Evolutionary conservation across 23 tunicate species (phyloP).

Genomic region (Ascidia mentula): DNA sequence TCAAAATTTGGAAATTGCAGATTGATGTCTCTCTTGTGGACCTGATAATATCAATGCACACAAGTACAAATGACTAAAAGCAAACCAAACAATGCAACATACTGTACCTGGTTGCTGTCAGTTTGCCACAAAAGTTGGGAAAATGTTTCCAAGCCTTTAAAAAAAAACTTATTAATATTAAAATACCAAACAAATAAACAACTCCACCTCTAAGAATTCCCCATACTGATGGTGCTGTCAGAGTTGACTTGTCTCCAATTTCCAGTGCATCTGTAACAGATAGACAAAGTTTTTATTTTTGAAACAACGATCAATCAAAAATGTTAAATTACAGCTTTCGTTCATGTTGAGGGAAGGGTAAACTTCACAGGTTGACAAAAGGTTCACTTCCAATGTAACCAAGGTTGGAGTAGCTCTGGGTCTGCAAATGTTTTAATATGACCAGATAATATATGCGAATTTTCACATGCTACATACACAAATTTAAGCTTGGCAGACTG

Average conservation of each 20-base stretch:
- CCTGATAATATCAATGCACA: too few relatives aligned
- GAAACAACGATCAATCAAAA: background rate
- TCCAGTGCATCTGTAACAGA: constrained; percentile 55
- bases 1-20: background rate
- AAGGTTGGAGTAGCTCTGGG: constrained; percentile 25
- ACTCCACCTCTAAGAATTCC: constrained; percentile 76
- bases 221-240: constrained; percentile 81
- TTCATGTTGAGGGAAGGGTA: constrained; percentile 81
- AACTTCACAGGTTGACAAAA: constrained; percentile 73
- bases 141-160: constrained; percentile 80
- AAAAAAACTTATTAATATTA: background rate
- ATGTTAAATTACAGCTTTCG: constrained; percentile 51
- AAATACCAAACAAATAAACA: background rate
- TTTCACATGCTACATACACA: background rate
- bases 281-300: too few relatives aligned
- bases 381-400: constrained; percentile 39
- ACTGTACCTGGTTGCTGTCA: constrained; percentile 59
- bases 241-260: constrained; percentile 23
- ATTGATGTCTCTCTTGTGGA: too few relatives aligned
- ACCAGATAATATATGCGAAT: background rate
- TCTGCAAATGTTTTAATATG: constrained; percentile 19
- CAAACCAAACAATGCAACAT: background rate
- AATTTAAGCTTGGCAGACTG: constrained; percentile 9
- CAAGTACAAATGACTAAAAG: too few relatives aligned
- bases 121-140: constrained; percentile 75